Conservation (phyloP, 2,113 vertebrate genomes). For the Rhinolophus ferrumequinum region DNA sequence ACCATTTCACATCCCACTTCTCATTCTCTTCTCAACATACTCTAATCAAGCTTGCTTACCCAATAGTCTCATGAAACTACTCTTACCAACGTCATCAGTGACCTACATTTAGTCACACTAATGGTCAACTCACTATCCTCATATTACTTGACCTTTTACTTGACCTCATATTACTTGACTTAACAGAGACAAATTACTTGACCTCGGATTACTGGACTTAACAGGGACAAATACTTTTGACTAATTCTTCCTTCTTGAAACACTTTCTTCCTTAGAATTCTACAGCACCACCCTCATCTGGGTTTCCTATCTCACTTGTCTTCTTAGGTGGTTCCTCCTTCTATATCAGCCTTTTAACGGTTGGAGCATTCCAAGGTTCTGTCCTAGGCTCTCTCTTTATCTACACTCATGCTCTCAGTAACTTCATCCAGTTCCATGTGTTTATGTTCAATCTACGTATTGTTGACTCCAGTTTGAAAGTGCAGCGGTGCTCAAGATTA, state of each 20-base stretch:
- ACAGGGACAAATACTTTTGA: neutral
- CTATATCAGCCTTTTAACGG: neutral
- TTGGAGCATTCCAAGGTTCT: neutral
- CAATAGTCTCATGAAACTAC: neutral
- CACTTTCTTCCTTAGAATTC: conserved; percentile 18
- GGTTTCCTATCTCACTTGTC: neutral
- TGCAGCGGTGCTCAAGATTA: neutral
- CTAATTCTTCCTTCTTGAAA: neutral
- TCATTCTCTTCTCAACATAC: neutral
- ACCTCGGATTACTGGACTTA: neutral
- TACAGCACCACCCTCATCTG: neutral
- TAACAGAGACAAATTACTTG: too few relatives aligned
- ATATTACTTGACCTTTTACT: too few relatives aligned
- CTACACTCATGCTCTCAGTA: neutral
- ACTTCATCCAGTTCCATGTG: neutral
- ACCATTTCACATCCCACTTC: neutral
- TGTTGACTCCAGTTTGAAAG: neutral
- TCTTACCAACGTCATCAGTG: neutral
- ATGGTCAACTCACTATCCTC: neutral
- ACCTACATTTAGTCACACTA: neutral
- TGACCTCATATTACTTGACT: neutral
- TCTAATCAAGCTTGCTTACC: neutral
- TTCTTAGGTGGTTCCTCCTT: conserved; percentile 15
- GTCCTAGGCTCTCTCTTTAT: neutral
- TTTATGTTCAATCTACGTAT: neutral